Percentiles rank a stretch among this genome's conserved stretches.
These are phyloP conservation scores for Brenthis hecate DNA, from an alignment of 2,888 invertebrate species.

Conservation along the genomic window DNA sequence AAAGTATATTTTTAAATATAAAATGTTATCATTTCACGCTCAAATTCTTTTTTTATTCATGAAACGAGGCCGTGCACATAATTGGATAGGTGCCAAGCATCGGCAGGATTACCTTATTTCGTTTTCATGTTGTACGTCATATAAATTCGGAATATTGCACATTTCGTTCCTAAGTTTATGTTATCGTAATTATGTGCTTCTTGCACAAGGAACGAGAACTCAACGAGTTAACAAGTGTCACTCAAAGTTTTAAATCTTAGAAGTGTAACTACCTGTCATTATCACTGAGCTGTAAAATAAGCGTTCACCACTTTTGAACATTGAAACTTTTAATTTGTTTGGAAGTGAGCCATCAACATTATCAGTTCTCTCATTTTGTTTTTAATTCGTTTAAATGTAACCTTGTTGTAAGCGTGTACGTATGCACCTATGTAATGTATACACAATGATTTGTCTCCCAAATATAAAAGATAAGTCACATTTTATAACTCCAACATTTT, in stretches of 20 bases:
- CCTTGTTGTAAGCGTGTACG: too few relatives aligned
- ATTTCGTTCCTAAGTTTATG: background rate
- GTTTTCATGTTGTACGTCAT: conserved; percentile 5
- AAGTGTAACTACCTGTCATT: background rate
- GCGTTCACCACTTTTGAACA: background rate
- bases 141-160: conserved; percentile 1
- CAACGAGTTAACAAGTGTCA: conserved; percentile 5
- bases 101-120: conserved; percentile 6
- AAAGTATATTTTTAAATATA: background rate
- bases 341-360: background rate
- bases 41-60: conserved; percentile 9
- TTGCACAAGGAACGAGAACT: background rate
- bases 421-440: too few relatives aligned
- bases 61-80: conserved; percentile 4
- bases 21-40: conserved; percentile 7
- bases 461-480: too few relatives aligned
- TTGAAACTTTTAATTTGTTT: background rate
- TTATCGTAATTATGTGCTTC: background rate
- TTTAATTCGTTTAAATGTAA: too few relatives aligned
- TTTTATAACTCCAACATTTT: too few relatives aligned
- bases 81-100: conserved; percentile 11
- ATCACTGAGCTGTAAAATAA: conserved; percentile 5
- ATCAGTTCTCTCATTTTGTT: too few relatives aligned
- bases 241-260: conserved; percentile 3
- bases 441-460: too few relatives aligned